Conservation (phyloP, 2,113 vertebrate species). For the Heptranchias perlo region DNA sequence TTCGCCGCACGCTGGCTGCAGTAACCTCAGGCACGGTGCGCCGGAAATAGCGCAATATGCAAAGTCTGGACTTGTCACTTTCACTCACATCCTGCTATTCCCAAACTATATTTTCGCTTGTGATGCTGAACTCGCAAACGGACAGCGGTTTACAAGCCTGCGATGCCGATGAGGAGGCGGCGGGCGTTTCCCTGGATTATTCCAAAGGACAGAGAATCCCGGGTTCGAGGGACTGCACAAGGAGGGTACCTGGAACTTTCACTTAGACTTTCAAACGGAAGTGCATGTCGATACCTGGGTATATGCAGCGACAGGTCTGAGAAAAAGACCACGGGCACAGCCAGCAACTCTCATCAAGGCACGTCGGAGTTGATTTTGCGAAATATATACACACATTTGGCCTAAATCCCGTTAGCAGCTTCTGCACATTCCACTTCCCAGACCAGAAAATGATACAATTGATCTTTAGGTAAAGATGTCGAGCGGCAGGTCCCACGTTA, state of each 20-base stretch:
- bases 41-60: conserved; percentile 35
- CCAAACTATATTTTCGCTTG: background rate
- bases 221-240: background rate
- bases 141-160: background rate
- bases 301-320: background rate
- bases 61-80: conserved; percentile 30
- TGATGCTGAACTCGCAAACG: background rate
- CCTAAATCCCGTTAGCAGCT: background rate
- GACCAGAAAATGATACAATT: background rate
- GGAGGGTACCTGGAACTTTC: background rate
- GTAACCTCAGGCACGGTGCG: conserved; percentile 29
- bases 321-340: background rate
- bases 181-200: background rate
- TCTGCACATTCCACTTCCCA: background rate
- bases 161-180: background rate
- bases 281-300: background rate
- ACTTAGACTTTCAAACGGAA: background rate
- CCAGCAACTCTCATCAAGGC: background rate
- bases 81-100: conserved; percentile 30
- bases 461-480: background rate
- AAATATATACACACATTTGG: background rate
- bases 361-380: background rate
- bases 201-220: background rate
- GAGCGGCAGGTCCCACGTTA: background rate
- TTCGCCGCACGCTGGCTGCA: background rate